phyloP scores from a whole-genome alignment of 1,140 invertebrate genomes.

The Drosophila pectinifera region DNA sequence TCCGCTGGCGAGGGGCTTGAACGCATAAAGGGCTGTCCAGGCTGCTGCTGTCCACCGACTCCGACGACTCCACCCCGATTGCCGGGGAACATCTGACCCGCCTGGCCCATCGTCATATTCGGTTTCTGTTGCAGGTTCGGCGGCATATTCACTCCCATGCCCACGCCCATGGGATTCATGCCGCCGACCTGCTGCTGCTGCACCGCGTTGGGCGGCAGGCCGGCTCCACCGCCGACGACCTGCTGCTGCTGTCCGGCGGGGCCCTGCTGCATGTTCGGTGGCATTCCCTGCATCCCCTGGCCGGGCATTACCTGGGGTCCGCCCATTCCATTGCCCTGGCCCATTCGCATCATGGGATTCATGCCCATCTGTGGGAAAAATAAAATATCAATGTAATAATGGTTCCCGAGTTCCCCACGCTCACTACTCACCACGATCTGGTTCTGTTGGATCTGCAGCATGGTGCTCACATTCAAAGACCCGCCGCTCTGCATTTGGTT shows the following conservation, averaged over 20 bases:
- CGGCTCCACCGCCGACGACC: constrained; percentile 58
- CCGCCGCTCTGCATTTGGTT: constrained; percentile 63
- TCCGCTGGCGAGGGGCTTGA: constrained; percentile 86
- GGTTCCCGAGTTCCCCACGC: neutral
- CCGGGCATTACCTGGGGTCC: constrained; percentile 50
- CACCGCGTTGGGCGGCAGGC: constrained; percentile 65
- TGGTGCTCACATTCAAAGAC: constrained; percentile 66
- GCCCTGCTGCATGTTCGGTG: constrained; percentile 73
- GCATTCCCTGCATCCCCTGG: constrained; percentile 74
- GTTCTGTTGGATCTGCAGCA: constrained; percentile 71
- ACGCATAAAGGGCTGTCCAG: constrained; percentile 85
- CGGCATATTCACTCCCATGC: constrained; percentile 80
- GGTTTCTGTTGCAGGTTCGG: constrained; percentile 69
- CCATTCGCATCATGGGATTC: constrained; percentile 82
- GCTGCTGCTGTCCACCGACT: constrained; percentile 60
- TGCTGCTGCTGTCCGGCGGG: constrained; percentile 66
- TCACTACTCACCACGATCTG: constrained; percentile 46
- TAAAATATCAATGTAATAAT: too few species aligned
- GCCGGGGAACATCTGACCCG: constrained; percentile 68
- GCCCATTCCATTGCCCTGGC: constrained; percentile 62
- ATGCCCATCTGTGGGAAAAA: constrained; percentile 62
- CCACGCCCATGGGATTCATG: constrained; percentile 67
- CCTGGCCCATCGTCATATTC: constrained; percentile 73
- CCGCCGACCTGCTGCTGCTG: constrained; percentile 49
- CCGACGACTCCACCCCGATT: constrained; percentile 61